Evolutionary conservation across 1,140 invertebrate genomes (phyloP).

Genomic region (Arctopsyche grandis): DNA sequence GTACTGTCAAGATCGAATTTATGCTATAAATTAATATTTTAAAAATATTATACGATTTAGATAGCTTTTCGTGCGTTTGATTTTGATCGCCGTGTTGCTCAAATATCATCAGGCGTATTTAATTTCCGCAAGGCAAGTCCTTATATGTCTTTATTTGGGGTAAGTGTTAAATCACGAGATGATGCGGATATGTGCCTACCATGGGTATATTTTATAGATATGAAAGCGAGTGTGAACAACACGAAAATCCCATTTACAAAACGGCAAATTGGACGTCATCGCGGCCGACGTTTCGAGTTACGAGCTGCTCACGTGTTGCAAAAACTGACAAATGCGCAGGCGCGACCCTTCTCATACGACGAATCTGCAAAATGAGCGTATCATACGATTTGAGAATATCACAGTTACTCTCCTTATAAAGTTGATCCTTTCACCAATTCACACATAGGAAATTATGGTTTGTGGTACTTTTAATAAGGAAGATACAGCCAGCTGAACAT

Average conservation of each 20-base stretch:
- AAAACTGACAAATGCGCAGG: constrained; percentile 22
- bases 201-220: background rate
- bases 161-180: constrained; percentile 38
- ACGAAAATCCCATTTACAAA: constrained; percentile 39
- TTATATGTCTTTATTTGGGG: background rate
- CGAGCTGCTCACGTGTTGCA: constrained; percentile 7
- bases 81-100: no score
- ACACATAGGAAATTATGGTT: no score
- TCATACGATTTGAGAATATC: no score
- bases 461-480: no score
- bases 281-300: constrained; percentile 29
- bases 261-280: constrained; percentile 43
- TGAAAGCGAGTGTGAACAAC: constrained; percentile 2
- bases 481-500: no score
- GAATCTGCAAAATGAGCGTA: background rate
- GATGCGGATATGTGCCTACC: background rate
- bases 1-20: no score
- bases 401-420: no score
- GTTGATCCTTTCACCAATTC: no score
- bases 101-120: no score
- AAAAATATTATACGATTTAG: no score
- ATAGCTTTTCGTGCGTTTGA: no score
- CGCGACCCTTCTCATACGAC: constrained; percentile 17
- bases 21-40: no score
- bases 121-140: background rate